Evolutionary conservation across 2,888 invertebrate genomes (phyloP).

Genomic region (Netelia fuscicornis): DNA sequence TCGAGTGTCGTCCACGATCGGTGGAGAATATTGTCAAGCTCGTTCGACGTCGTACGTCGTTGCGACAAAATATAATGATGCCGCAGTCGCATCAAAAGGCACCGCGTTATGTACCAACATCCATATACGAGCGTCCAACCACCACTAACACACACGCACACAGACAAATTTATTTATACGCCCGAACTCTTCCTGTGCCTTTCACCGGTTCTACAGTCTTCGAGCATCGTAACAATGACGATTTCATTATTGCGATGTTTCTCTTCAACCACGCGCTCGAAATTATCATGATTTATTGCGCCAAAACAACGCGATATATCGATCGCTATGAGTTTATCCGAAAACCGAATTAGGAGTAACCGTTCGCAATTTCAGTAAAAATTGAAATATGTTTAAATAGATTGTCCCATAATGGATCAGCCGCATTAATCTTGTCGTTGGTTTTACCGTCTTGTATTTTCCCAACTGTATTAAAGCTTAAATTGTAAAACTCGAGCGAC

Average conservation of each 20-base stretch:
- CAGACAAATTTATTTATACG: background rate
- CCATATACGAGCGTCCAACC: background rate
- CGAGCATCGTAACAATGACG: slow-evolving; percentile 51
- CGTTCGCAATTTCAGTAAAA: background rate
- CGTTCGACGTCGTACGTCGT: slow-evolving; percentile 45
- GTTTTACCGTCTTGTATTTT: background rate
- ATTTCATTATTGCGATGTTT: slow-evolving; percentile 29
- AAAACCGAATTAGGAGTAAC: background rate
- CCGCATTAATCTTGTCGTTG: background rate
- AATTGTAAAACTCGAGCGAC: background rate
- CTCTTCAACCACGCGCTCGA: background rate
- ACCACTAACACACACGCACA: background rate
- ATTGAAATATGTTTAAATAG: background rate
- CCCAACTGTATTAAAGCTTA: background rate
- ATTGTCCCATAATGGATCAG: slow-evolving; percentile 24
- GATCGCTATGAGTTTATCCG: slow-evolving; percentile 20
- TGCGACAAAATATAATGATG: slow-evolving; percentile 41
- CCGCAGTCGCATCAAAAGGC: slow-evolving; percentile 12
- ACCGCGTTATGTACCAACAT: background rate
- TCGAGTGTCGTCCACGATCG: background rate
- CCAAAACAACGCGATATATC: background rate
- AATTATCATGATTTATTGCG: background rate
- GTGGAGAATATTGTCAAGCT: background rate
- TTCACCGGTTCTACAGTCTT: slow-evolving; percentile 59
- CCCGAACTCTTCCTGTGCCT: slow-evolving; percentile 50